phyloP scores from a whole-genome alignment of 64 coral and sea anemone genomes.

The Stichodactyla mertensii region DNA sequence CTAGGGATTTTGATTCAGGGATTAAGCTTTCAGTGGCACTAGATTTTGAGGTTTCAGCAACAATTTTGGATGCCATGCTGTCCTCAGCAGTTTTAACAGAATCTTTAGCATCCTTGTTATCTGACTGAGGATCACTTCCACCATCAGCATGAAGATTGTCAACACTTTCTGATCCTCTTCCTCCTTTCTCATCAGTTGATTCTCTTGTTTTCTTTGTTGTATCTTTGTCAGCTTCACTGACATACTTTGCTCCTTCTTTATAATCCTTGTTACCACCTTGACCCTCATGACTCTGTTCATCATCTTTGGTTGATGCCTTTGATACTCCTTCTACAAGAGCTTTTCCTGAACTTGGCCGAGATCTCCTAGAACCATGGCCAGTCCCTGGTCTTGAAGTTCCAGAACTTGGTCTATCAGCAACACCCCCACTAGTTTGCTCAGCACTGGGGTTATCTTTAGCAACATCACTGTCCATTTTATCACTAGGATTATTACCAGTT shows the following conservation, averaged over 20 bases:
- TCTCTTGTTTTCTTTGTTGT: background rate
- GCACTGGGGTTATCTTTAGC: background rate
- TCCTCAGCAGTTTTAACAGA: background rate
- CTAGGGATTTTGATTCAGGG: background rate
- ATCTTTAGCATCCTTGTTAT: background rate
- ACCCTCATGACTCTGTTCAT: background rate
- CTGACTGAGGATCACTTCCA: background rate
- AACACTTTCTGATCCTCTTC: background rate
- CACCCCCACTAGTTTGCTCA: background rate
- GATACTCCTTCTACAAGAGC: background rate
- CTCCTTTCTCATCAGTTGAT: background rate
- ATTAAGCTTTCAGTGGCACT: background rate
- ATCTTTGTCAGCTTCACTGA: background rate
- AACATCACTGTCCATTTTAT: background rate
- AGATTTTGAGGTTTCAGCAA: background rate
- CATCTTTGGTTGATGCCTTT: background rate
- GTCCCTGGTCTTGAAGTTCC: constrained; percentile 13
- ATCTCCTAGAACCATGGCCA: background rate
- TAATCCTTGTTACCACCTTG: background rate
- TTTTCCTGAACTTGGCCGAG: background rate
- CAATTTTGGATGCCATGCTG: background rate
- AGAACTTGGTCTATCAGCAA: background rate
- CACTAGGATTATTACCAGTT: background rate
- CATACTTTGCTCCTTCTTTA: background rate
- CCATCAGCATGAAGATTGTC: background rate